Evolutionary conservation across 2,113 vertebrate species (phyloP), one percentile per base, ranked within the genome.

Genomic region (Cricetomys ansorgei): DNA sequence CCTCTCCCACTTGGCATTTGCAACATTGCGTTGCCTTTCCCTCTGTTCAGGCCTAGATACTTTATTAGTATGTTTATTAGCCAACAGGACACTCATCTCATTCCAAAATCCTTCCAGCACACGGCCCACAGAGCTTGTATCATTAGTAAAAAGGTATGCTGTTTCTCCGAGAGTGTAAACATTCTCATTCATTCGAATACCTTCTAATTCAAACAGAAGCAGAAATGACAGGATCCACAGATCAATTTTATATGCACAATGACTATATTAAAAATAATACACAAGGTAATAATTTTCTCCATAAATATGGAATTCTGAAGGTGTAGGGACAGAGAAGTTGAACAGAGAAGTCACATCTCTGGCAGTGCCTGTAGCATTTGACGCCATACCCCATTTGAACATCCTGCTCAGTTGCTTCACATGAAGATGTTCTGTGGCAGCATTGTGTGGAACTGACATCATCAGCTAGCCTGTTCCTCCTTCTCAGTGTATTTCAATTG

Each of bases 271-370:
- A 40, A 48, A 67, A 79, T 31, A 89, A 73, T 55, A 17, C 25
- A 57, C 7, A 25, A 50, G 85, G 9, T 15, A 37, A 11, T 88
- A 31, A 50, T 64, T 79, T 85, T 86, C 69, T 25, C 37, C 85
- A 94, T 64, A 89, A 88, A 91, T 62, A 9, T 31, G 55, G n/a
- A 96, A 77, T 59, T 90, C 43, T 85, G 34, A 77, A 59, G 50
- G 29, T 62, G n/a, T 31, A 48, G 89, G 83, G 12, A 57, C 45
- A 95, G 70, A 45, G 37, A 89, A 43, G 17, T 64, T 72, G 45
- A 7, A 43, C 10, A 69, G 57, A 83, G n/a, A 2, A 65, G 40
- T 43, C 50, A 89, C 45, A 76, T 55, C 64, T n/a, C 19, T 12
- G 70, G 34, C 15, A 29, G 55, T n/a, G 19, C 65, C 25, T 15